Percentiles rank a stretch among this genome's conserved stretches.
phyloP scores from a whole-genome alignment of 2,797 vertebrate species.

The Sebastes iracundus region DNA sequence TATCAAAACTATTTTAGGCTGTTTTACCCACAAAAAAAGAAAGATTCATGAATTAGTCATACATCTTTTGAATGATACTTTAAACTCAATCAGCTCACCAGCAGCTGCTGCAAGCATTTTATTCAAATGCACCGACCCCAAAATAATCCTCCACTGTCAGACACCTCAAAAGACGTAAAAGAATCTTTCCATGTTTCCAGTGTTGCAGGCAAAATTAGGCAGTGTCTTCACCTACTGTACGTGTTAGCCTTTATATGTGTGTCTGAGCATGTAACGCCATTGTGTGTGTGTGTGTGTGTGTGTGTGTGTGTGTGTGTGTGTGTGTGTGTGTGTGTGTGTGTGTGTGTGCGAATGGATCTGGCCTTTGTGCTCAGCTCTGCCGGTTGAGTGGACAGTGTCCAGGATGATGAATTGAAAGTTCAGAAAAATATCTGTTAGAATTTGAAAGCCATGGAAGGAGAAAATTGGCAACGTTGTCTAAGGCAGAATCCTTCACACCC shows the following conservation, averaged over 20 bases:
- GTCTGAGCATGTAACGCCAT: not conserved
- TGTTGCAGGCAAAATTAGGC: slow-evolving; percentile 39
- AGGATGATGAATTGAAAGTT: slow-evolving; percentile 81
- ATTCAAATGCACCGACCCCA: not conserved
- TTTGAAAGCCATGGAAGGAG: slow-evolving; percentile 76
- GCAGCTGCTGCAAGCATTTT: not conserved
- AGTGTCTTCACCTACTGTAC: slow-evolving; percentile 3
- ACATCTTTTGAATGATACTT: not conserved
- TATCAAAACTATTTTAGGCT: not conserved
- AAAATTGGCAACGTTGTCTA: slow-evolving; percentile 80
- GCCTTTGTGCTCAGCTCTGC: slow-evolving; percentile 63
- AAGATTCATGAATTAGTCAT: not conserved
- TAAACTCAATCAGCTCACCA: not conserved
- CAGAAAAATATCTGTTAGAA: slow-evolving; percentile 75
- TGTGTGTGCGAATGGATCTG: slow-evolving; percentile 49
- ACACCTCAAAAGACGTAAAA: slow-evolving; percentile 6
- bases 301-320: slow-evolving; percentile 16
- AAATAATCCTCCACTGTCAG: slow-evolving; percentile 5
- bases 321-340: slow-evolving; percentile 14
- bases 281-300: slow-evolving; percentile 23
- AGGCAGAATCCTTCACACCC: slow-evolving; percentile 64
- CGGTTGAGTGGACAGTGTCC: slow-evolving; percentile 69
- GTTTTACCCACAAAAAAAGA: not conserved
- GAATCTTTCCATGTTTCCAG: not conserved
- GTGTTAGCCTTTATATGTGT: not conserved